phyloP scores from a whole-genome alignment of 2,888 invertebrate genomes.

The Acholoe squamosa region DNA sequence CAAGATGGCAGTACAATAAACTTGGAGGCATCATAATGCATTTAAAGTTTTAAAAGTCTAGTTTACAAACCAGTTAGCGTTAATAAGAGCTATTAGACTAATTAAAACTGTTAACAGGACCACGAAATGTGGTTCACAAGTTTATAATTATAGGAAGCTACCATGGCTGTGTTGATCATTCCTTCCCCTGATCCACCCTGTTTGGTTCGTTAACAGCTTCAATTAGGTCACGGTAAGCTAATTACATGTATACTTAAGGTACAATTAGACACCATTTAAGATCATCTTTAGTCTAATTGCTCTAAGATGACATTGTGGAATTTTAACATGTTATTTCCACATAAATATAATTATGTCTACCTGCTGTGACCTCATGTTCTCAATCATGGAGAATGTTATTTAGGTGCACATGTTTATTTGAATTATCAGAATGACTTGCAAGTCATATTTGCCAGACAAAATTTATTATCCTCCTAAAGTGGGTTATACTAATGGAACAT shows the following conservation, averaged over 20 bases:
- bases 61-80: constrained; percentile 39
- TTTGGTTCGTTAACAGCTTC: not conserved
- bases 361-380: too few relatives aligned
- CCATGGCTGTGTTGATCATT: not conserved
- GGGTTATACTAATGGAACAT: too few relatives aligned
- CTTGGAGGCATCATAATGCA: too few relatives aligned
- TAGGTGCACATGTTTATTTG: too few relatives aligned
- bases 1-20: too few relatives aligned
- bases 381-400: too few relatives aligned
- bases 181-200: not conserved
- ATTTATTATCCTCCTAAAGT: too few relatives aligned
- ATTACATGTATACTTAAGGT: constrained; percentile 34
- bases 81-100: constrained; percentile 51
- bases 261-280: constrained; percentile 47
- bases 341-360: too few relatives aligned
- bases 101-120: constrained; percentile 48
- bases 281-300: constrained; percentile 55
- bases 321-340: constrained; percentile 1
- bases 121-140: not conserved
- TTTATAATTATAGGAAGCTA: not conserved
- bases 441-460: too few relatives aligned
- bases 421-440: too few relatives aligned
- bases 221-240: constrained; percentile 41
- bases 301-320: not conserved
- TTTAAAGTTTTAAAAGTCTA: constrained; percentile 6